A percentile compares a stretch with the other conserved stretches of the same genome.
Evolutionary conservation across 2,888 invertebrate genomes (phyloP).

Genomic region (Penaeus monodon): DNA sequence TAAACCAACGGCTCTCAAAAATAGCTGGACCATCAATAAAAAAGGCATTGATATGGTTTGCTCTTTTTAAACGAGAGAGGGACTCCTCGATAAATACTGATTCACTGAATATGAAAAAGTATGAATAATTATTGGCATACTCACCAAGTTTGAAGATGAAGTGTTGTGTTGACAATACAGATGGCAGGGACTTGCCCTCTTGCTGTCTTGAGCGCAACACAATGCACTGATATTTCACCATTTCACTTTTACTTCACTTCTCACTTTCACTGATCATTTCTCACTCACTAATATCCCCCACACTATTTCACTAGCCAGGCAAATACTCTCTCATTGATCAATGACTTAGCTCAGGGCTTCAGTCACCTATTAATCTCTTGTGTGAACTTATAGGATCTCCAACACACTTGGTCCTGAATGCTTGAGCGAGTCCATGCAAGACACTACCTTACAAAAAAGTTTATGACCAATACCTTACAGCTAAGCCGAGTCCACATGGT

Average conservation of each 20-base stretch:
- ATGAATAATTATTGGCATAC: conserved; percentile 24
- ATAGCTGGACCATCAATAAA: no score
- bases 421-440: conserved; percentile 60
- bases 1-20: no score
- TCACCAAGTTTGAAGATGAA: conserved; percentile 38
- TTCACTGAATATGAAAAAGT: no score
- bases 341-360: conserved; percentile 38
- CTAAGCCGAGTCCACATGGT: conserved; percentile 56
- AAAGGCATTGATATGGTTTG: no score
- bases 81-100: no score
- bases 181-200: conserved; percentile 44
- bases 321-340: conserved; percentile 46
- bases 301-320: conserved; percentile 60
- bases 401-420: conserved; percentile 60
- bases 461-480: conserved; percentile 56
- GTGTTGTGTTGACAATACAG: conserved; percentile 46
- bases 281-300: conserved; percentile 48
- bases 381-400: conserved; percentile 35
- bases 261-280: conserved; percentile 46
- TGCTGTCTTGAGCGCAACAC: conserved; percentile 47
- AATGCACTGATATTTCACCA: conserved; percentile 45
- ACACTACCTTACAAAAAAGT: conserved; percentile 57
- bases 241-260: conserved; percentile 49
- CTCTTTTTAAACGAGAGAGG: no score
- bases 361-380: conserved; percentile 45